Evolutionary conservation across 2,113 vertebrate genomes (phyloP), one percentile per base, ranked within the genome.

Genomic region (Pontoporia blainvillei): DNA sequence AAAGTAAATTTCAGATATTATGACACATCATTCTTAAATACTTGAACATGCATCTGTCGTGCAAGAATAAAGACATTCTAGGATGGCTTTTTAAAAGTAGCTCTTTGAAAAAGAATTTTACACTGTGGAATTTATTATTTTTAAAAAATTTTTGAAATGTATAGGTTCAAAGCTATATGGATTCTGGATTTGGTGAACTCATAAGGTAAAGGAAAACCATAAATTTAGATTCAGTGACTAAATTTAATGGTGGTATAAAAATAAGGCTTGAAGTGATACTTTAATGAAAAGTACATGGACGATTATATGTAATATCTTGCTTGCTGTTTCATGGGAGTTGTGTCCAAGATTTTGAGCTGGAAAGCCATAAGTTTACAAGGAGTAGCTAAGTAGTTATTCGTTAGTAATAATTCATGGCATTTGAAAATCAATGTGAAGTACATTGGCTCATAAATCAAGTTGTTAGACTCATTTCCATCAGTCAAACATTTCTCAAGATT

Each of bases 41-140:
- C 52, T 64, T 90, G 23, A 86, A 84, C 4, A 13, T 66, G 21
- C 23, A 83, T 44, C 31, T 94, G 3, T 95, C 46, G 10, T 87
- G 21, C 54, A 86, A 94, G 57, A 75, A 86, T 67, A 67, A 69
- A 83, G 52, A 82, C 46, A 89, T 61, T 62, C 12, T 69, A 73
- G 62, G 10, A 8, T 72, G 20, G 17, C 20, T 75, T 85, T 96
- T 88, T 54, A 59, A 95, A 89, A 93, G 34, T 89, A 91, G 44
- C n/a, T 86, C 46, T 94, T 94, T 86, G 59, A 96, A 83, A 86
- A 96, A 86, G 11, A 83, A 27, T 95, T 93, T 86, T 78, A 52
- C 20, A 7, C 41, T 71, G 2, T 82, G 15, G 5, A 85, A 66
- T 86, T 75, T 69, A 69, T 61, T 71, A n/a, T 66, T 17, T 67